A percentile compares a stretch with the other conserved stretches of the same genome.
Evolutionary conservation across 2,113 vertebrate genomes (phyloP).

Genomic region (Bos indicus): DNA sequence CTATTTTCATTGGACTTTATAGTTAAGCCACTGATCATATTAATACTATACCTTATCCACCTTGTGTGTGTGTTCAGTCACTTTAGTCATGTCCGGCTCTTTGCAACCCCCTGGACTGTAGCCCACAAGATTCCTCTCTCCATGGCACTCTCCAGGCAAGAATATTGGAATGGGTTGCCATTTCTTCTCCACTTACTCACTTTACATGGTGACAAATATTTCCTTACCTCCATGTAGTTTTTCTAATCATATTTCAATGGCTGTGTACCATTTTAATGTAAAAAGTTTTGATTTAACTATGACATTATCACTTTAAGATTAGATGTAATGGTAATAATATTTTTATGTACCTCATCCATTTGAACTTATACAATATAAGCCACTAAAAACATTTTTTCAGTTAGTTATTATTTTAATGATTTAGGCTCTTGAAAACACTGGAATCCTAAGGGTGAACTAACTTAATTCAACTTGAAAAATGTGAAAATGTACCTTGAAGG

Average conservation of each 20-base stretch:
- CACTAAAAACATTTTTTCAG: not conserved
- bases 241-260: not conserved
- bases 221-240: not conserved
- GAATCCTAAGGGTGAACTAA: not conserved
- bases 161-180: not conserved
- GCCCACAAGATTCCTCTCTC: not conserved
- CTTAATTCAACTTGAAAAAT: slow-evolving; percentile 21
- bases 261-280: not conserved
- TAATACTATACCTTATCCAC: not conserved
- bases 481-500: not conserved
- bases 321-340: not conserved
- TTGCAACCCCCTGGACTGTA: not conserved
- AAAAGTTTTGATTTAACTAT: not conserved
- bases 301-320: not conserved
- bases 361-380: not conserved
- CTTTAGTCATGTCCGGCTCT: not conserved
- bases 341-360: not conserved
- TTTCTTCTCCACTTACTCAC: not conserved
- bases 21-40: not conserved
- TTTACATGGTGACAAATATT: not conserved
- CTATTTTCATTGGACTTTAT: not conserved
- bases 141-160: not conserved
- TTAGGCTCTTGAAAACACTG: not conserved
- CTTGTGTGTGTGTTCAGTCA: not conserved
- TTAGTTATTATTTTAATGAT: slow-evolving; percentile 14